Evolutionary conservation across 2,113 vertebrate species (phyloP).

Genomic region (Anas platyrhynchos): DNA sequence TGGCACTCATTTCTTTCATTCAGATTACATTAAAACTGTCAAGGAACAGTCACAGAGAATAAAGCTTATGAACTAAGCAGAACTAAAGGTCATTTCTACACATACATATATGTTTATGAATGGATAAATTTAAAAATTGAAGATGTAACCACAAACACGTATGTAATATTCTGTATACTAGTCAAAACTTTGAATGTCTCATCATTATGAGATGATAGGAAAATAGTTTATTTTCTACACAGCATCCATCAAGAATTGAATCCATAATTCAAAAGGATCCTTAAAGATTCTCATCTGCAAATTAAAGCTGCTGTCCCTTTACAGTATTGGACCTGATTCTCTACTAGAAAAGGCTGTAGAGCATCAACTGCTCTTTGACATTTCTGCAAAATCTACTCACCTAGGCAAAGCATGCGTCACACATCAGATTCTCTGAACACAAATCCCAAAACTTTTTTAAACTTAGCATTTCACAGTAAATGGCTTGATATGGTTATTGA

Average conservation of each 20-base stretch:
- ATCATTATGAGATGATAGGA: background rate
- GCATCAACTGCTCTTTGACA: background rate
- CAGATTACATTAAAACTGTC: background rate
- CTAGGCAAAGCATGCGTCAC: background rate
- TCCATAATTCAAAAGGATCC: background rate
- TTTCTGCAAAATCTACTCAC: background rate
- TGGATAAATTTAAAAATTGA: background rate
- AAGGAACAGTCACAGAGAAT: background rate
- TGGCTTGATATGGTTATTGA: background rate
- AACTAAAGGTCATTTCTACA: background rate
- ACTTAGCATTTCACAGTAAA: background rate
- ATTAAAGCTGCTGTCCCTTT: background rate
- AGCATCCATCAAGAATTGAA: background rate
- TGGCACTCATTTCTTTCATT: background rate
- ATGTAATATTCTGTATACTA: background rate
- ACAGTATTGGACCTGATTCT: background rate
- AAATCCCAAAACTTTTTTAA: background rate
- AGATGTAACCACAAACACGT: background rate
- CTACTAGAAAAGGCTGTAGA: background rate
- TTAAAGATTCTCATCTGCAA: background rate
- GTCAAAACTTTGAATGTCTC: background rate
- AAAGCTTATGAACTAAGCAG: background rate
- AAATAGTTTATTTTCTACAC: background rate
- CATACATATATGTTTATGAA: background rate
- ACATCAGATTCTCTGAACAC: background rate